Conservation (phyloP, 2,797 vertebrate genomes). For the Hemibagrus guttatus region DNA sequence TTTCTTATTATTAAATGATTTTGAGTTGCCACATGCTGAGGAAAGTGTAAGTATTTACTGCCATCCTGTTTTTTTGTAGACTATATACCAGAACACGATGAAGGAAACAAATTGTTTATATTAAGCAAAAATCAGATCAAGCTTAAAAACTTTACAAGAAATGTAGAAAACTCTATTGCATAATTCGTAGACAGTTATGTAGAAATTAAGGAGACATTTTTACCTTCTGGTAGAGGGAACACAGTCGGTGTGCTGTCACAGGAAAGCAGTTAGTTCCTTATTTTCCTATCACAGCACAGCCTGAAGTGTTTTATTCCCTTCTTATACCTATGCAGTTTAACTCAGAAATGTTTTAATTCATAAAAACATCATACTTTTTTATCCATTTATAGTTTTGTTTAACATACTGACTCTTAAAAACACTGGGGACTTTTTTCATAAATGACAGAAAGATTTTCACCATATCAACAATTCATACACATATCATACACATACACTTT, state of each 20-base stretch:
- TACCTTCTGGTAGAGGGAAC: background rate
- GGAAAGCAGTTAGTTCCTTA: background rate
- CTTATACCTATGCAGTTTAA: background rate
- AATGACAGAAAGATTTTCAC: background rate
- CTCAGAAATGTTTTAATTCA: background rate
- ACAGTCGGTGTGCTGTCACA: background rate
- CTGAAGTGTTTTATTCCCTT: background rate
- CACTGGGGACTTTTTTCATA: background rate
- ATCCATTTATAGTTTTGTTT: background rate
- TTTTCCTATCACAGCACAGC: background rate
- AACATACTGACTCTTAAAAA: background rate
- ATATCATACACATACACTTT: too few species aligned
- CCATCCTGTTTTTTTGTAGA: background rate
- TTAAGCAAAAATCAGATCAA: background rate
- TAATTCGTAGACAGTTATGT: background rate
- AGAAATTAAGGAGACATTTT: background rate
- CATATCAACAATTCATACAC: background rate
- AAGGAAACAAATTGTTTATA: background rate
- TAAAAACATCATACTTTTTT: background rate
- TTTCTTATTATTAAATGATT: background rate
- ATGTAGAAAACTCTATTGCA: background rate
- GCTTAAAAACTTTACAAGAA: background rate
- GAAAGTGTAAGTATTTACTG: slow-evolving; percentile 6
- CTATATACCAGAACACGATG: background rate
- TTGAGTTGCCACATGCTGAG: background rate